phyloP scores from a whole-genome alignment of 1,140 invertebrate genomes.

The Trypoxylus dichotomus region DNA sequence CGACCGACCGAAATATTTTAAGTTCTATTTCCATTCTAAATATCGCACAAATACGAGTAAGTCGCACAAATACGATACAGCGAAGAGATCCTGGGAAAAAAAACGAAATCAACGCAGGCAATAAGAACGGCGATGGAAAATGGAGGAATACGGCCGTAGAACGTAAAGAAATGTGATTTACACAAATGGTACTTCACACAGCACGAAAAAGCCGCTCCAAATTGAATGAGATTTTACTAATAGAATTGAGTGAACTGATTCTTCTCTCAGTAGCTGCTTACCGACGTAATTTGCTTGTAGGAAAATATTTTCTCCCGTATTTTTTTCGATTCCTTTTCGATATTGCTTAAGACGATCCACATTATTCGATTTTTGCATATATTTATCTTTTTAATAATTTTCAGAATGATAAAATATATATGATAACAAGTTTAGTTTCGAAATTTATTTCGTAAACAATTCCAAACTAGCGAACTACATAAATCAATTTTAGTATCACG shows the following conservation, averaged over 20 bases:
- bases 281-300: slow-evolving; percentile 26
- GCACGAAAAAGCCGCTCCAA: slow-evolving; percentile 32
- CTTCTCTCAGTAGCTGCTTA: slow-evolving; percentile 28
- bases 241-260: slow-evolving; percentile 33
- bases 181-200: slow-evolving; percentile 34
- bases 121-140: slow-evolving; percentile 29
- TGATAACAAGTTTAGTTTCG: no score
- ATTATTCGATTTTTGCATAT: no score
- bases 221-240: slow-evolving; percentile 36
- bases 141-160: neutral
- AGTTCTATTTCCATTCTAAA: no score
- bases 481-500: neutral
- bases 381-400: no score
- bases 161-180: slow-evolving; percentile 34
- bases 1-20: no score
- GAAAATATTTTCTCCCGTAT: slow-evolving; percentile 24
- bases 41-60: neutral
- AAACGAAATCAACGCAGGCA: slow-evolving; percentile 24
- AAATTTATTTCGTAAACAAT: neutral
- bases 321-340: neutral
- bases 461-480: neutral
- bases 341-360: neutral
- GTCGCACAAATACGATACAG: neutral
- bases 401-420: no score
- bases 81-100: slow-evolving; percentile 4